Evolutionary conservation across 2,888 invertebrate species (phyloP), one percentile per base, ranked within the genome.

Genomic region (Eledona agricola): DNA sequence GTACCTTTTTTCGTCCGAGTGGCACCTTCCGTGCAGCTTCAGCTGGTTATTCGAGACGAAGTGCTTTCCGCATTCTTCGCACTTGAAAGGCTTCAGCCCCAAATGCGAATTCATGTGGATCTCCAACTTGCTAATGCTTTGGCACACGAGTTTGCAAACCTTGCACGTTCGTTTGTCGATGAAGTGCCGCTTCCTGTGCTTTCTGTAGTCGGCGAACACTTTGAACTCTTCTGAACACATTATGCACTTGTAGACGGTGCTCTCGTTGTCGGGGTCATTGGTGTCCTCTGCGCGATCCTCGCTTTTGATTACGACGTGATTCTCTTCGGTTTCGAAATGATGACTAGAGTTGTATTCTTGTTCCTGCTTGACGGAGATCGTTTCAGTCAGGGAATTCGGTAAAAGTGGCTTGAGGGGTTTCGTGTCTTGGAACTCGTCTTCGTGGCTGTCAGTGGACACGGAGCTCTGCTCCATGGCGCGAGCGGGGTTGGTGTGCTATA

Each of bases 21-120:
- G 71, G 37, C 66, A 64, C 50, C 65, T 58, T 49, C 59, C 64
- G 43, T 71, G 71, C 13, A 68, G 53, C 46, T 66, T 68, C 11
- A 70, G 50, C 31, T 69, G 66, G 45, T 68, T 58, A 28, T 62
- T 60, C 1, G 67, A 66, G 4, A 62, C 51, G 49, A 70, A 71
- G 13, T 56, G 53, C 46, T 68, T 71, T 4, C 54, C 60, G 46
- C 71, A 71, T 34, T 63, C 55, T n/a, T 58, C 57, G 47, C 71
- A 71, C 34, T 64, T 63, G 31, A 59, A 68, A 1, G 69, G 69
- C 55, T 65, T 70, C 4, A 66, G 25, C 2, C 69, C 69, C 31
- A 66, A 58, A 50, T 71, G 71, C 23, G 58, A 54, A 38, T 69
- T 67, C 46, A 66, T 57, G 47, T 71, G 71, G 17, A 66, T 66